phyloP scores from a whole-genome alignment of 2,797 vertebrate genomes.

The Centropyge bicolor region DNA sequence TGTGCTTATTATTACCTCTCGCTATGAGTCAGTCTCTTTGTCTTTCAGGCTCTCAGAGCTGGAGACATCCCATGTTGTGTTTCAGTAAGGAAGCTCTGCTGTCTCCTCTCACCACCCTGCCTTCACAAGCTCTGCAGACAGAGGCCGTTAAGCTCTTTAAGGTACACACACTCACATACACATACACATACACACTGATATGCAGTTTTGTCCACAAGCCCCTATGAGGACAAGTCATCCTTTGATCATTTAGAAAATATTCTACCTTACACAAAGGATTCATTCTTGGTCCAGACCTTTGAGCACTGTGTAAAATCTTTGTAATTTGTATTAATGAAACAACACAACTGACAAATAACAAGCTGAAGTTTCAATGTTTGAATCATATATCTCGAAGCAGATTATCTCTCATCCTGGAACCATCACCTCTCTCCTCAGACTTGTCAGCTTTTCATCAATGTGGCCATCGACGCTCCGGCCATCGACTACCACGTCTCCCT shows the following conservation, averaged over 20 bases:
- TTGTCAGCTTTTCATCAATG: conserved; percentile 98
- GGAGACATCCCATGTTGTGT: conserved; percentile 93
- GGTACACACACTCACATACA: conserved; percentile 75
- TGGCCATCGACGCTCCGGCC: conserved; percentile 95
- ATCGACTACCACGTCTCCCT: conserved; percentile 98
- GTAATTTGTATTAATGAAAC: neutral
- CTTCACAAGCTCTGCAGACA: conserved; percentile 96
- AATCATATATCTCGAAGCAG: neutral
- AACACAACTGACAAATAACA: neutral
- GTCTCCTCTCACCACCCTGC: conserved; percentile 94
- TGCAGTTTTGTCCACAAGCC: neutral
- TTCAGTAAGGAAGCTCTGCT: conserved; percentile 95
- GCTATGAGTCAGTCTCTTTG: neutral
- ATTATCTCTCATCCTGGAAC: neutral
- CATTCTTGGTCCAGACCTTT: neutral
- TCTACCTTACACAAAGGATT: no score
- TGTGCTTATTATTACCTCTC: neutral
- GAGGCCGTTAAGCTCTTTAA: conserved; percentile 98
- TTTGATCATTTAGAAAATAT: neutral
- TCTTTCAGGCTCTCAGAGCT: conserved; percentile 90
- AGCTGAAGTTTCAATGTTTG: neutral
- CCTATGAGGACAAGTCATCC: neutral
- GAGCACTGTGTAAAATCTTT: no score
- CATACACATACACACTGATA: neutral
- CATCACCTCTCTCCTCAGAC: conserved; percentile 85